Conservation (phyloP, 2,888 invertebrate species). For the Stenchaetothrips biformis region DNA sequence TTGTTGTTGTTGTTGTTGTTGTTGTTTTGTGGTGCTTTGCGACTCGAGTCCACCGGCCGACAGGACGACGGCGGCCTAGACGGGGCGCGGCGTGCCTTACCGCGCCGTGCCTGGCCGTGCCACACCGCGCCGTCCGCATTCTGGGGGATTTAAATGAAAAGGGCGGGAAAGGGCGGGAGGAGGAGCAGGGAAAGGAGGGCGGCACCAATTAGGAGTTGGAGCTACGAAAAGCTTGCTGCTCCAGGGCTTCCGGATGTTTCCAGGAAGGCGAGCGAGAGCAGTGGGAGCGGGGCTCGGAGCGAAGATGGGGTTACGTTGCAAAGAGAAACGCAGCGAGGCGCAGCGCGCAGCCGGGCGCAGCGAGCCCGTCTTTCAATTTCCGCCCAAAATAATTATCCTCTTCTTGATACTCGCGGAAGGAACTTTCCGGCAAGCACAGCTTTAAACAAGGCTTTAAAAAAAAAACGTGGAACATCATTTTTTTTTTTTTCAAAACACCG, state of each 20-base stretch:
- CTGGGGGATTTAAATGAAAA: not conserved
- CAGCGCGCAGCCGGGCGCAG: not conserved
- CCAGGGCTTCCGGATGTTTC: not conserved
- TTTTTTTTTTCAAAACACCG: too few relatives aligned
- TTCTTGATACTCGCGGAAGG: not conserved
- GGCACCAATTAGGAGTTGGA: conserved; percentile 9
- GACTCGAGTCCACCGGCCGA: too few relatives aligned
- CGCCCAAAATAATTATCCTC: not conserved
- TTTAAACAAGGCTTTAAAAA: too few relatives aligned
- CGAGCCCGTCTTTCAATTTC: not conserved
- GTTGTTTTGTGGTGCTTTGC: too few relatives aligned
- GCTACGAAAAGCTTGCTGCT: not conserved
- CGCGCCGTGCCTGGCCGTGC: not conserved
- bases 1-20: too few relatives aligned
- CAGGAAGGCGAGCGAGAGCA: not conserved
- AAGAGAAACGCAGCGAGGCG: not conserved
- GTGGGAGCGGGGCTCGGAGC: not conserved
- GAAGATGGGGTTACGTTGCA: not conserved
- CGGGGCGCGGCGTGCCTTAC: too few relatives aligned
- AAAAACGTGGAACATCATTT: too few relatives aligned
- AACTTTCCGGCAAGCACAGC: too few relatives aligned
- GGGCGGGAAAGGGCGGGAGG: not conserved
- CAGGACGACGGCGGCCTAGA: too few relatives aligned
- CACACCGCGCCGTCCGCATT: not conserved
- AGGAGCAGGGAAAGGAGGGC: not conserved